Percentiles rank a stretch among this genome's conserved stretches.
These are phyloP conservation scores for Stegodyphus mimosarum DNA, from an alignment of 1,140 invertebrate genomes.

Conservation along the genomic window DNA sequence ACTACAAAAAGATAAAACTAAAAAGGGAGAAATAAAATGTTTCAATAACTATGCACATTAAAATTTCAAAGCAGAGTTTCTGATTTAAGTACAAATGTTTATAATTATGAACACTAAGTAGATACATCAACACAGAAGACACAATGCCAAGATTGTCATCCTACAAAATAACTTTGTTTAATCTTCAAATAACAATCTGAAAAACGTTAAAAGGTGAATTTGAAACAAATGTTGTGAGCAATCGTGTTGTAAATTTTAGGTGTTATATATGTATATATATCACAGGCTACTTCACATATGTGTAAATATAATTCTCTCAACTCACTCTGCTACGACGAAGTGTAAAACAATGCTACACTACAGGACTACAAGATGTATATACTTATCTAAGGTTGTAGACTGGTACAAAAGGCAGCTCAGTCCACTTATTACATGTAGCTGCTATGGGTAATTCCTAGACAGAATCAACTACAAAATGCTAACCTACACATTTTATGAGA, in stretches of 20 bases:
- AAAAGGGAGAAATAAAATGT: slow-evolving; percentile 4
- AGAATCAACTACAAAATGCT: slow-evolving; percentile 57
- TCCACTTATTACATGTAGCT: slow-evolving; percentile 56
- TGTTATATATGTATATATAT: slow-evolving; percentile 61
- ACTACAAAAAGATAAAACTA: slow-evolving; percentile 46
- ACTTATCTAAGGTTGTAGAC: slow-evolving; percentile 57
- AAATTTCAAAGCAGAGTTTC: slow-evolving; percentile 40
- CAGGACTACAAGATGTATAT: slow-evolving; percentile 57
- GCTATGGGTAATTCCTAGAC: slow-evolving; percentile 49
- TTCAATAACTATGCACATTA: slow-evolving; percentile 31
- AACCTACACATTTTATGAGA: slow-evolving; percentile 59
- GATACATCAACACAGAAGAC: slow-evolving; percentile 58
- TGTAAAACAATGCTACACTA: slow-evolving; percentile 55
- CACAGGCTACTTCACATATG: slow-evolving; percentile 61
- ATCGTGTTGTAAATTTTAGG: slow-evolving; percentile 60
- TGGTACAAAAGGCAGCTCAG: slow-evolving; percentile 60
- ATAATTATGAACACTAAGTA: slow-evolving; percentile 61
- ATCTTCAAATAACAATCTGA: slow-evolving; percentile 57
- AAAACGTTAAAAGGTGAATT: slow-evolving; percentile 60
- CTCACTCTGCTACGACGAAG: slow-evolving; percentile 53
- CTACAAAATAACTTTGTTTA: slow-evolving; percentile 60
- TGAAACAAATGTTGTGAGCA: slow-evolving; percentile 60
- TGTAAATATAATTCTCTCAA: slow-evolving; percentile 62
- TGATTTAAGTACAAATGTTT: slow-evolving; percentile 57
- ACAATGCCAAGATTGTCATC: slow-evolving; percentile 58